Conservation (phyloP, 1,140 invertebrate genomes). For the Eupristina koningsbergeri region DNA sequence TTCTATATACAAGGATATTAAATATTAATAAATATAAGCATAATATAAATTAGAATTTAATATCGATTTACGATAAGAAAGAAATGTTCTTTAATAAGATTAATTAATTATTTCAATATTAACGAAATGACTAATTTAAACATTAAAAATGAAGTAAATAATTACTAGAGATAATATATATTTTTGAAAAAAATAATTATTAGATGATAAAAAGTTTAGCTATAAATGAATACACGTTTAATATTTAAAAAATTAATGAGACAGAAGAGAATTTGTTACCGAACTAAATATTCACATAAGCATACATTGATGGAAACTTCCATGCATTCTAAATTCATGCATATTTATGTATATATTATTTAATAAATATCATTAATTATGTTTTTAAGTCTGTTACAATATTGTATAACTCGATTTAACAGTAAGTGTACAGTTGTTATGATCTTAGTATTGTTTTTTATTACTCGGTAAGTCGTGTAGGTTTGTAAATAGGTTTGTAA, state of each 20-base stretch:
- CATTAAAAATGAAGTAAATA: neutral
- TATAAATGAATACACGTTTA: neutral
- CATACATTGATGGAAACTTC: neutral
- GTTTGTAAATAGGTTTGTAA: neutral
- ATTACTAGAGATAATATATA: too few relatives aligned
- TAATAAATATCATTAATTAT: neutral
- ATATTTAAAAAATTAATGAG: too few relatives aligned
- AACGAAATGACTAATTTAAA: neutral
- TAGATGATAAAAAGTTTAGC: too few relatives aligned
- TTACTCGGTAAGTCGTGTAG: constrained; percentile 24
- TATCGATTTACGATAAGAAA: neutral
- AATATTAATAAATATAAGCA: neutral
- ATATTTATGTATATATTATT: neutral
- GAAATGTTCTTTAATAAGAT: neutral
- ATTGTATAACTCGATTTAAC: neutral
- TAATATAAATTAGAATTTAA: neutral
- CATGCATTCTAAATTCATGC: neutral
- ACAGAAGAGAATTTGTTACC: too few relatives aligned
- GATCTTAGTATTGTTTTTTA: neutral
- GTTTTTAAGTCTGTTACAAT: neutral
- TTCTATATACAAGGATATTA: too few relatives aligned
- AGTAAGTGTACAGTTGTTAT: neutral
- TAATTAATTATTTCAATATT: neutral
- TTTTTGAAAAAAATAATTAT: too few relatives aligned
- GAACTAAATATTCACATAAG: neutral